Percentiles rank a stretch among this genome's conserved stretches.
Evolutionary conservation across 1,140 invertebrate species (phyloP).

Genomic region (Linepithema humile): DNA sequence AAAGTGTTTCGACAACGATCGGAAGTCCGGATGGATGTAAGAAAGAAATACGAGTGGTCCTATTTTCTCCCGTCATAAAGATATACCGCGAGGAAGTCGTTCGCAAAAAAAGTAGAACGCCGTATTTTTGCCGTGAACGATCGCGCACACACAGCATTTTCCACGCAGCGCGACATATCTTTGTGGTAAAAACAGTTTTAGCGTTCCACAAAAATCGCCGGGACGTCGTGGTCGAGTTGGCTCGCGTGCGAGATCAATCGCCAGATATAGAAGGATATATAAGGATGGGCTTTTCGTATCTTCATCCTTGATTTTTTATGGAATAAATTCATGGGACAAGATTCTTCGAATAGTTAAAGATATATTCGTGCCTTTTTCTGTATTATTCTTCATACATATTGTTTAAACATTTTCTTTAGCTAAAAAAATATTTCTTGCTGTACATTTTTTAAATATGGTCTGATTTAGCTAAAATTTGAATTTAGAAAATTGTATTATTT

Average conservation of each 20-base stretch:
- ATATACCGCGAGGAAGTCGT: neutral
- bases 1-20: neutral
- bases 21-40: neutral
- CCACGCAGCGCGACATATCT: slow-evolving; percentile 13
- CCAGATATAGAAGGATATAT: slow-evolving; percentile 36
- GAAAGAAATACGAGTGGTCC: neutral
- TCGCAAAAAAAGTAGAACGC: slow-evolving; percentile 33
- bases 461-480: neutral
- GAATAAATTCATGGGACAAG: neutral
- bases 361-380: neutral
- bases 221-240: slow-evolving; percentile 9
- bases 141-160: slow-evolving; percentile 12
- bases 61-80: neutral
- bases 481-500: neutral
- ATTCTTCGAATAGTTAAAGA: neutral
- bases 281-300: slow-evolving; percentile 2
- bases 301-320: neutral
- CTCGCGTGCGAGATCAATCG: slow-evolving; percentile 40
- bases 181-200: slow-evolving; percentile 1
- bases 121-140: neutral
- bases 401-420: neutral
- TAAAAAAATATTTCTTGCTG: neutral
- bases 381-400: neutral
- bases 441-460: neutral
- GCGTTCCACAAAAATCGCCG: slow-evolving; percentile 32